Evolutionary conservation across 2,888 invertebrate species (phyloP).

Genomic region (Ormyrus nitidulus): DNA sequence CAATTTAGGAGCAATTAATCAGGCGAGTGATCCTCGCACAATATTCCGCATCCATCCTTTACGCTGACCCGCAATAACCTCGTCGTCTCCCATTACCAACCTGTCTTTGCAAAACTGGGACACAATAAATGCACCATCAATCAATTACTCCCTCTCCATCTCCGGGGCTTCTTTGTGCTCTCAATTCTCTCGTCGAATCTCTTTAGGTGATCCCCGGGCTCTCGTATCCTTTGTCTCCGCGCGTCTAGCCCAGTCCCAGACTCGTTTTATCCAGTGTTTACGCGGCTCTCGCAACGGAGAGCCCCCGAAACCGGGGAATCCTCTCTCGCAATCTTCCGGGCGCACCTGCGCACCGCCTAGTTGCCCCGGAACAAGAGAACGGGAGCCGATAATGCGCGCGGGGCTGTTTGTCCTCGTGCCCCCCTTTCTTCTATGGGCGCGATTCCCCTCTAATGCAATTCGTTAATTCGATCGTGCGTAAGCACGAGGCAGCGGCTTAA

Average conservation of each 20-base stretch:
- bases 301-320: slow-evolving; percentile 18
- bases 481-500: neutral
- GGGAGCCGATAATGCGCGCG: slow-evolving; percentile 22
- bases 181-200: slow-evolving; percentile 35
- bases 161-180: slow-evolving; percentile 13
- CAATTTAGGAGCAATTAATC: no score
- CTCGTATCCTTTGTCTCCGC: slow-evolving; percentile 45
- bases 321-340: slow-evolving; percentile 33
- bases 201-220: slow-evolving; percentile 2
- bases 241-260: neutral
- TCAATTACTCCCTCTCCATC: slow-evolving; percentile 32
- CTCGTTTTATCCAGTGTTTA: slow-evolving; percentile 16
- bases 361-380: neutral
- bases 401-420: slow-evolving; percentile 30
- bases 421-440: slow-evolving; percentile 2
- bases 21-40: no score
- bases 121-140: slow-evolving; percentile 39
- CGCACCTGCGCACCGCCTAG: slow-evolving; percentile 37
- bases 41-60: neutral
- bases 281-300: slow-evolving; percentile 16
- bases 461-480: slow-evolving; percentile 62
- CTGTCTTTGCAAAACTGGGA: slow-evolving; percentile 16
- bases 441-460: slow-evolving; percentile 61
- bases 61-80: neutral
- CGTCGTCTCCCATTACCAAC: neutral